These are phyloP conservation scores for Sminthurinus aureus DNA, from an alignment of 2,888 invertebrate species.

Conservation along the genomic window DNA sequence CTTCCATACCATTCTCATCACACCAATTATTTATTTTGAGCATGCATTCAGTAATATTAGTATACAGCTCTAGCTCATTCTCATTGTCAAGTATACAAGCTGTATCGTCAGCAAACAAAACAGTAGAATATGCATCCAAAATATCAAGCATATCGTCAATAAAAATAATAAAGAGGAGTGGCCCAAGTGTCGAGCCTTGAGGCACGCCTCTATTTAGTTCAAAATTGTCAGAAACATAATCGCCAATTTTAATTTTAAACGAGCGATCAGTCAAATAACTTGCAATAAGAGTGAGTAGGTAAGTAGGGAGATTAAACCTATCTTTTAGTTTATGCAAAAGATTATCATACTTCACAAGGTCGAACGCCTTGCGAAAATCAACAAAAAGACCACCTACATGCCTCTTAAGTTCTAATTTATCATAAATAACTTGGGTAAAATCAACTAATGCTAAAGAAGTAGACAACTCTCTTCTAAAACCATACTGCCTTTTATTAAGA, in stretches of 20 bases:
- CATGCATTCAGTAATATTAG: background rate
- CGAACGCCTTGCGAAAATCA: slow-evolving; percentile 59
- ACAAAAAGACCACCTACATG: slow-evolving; percentile 26
- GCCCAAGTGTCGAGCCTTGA: slow-evolving; percentile 40
- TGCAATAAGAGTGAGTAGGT: slow-evolving; percentile 22
- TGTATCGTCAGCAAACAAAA: slow-evolving; percentile 43
- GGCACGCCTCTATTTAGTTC: slow-evolving; percentile 36
- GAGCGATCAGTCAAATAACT: slow-evolving; percentile 21
- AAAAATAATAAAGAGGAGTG: slow-evolving; percentile 40
- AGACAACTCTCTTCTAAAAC: background rate
- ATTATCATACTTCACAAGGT: slow-evolving; percentile 52
- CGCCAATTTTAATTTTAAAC: slow-evolving; percentile 19
- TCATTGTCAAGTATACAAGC: no score
- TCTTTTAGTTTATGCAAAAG: slow-evolving; percentile 50
- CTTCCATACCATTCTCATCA: background rate
- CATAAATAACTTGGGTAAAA: background rate
- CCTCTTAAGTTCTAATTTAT: background rate
- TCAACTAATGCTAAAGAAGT: slow-evolving; percentile 5
- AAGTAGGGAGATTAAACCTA: slow-evolving; percentile 33
- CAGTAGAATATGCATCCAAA: background rate
- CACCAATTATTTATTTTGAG: slow-evolving; percentile 3
- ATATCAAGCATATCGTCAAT: slow-evolving; percentile 31
- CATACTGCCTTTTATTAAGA: background rate
- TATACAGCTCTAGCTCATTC: no score
- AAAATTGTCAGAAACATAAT: slow-evolving; percentile 18